A percentile compares a stretch with the other conserved stretches of the same genome.
Evolutionary conservation across 2,888 invertebrate species (phyloP).

Genomic region (Plagiodera versicolora): DNA sequence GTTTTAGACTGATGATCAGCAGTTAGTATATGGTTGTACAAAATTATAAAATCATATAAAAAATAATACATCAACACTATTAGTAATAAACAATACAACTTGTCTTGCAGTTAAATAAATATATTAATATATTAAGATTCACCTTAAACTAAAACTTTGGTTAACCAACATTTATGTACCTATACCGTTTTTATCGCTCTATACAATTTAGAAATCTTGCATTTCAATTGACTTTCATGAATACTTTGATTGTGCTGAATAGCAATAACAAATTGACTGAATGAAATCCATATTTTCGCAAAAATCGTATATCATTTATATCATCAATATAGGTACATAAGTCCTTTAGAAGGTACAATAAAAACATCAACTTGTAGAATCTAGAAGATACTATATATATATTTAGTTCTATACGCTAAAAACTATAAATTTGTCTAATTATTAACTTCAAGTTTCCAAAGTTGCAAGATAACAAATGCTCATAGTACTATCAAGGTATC

Average conservation of each 20-base stretch:
- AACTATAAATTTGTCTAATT: constrained; percentile 41
- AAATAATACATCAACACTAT: constrained; percentile 49
- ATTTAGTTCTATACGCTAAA: constrained; percentile 24
- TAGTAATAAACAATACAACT: constrained; percentile 44
- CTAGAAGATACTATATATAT: constrained; percentile 18
- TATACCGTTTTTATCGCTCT: constrained; percentile 29
- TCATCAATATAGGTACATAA: constrained; percentile 43
- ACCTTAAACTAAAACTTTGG: constrained; percentile 50
- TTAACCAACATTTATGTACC: constrained; percentile 49
- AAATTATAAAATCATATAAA: constrained; percentile 52
- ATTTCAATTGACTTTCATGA: constrained; percentile 22
- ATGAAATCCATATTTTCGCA: too few relatives aligned
- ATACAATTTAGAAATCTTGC: constrained; percentile 28
- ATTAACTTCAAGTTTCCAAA: constrained; percentile 44
- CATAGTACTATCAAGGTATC: constrained; percentile 39
- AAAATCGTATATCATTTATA: background rate
- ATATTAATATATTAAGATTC: constrained; percentile 45
- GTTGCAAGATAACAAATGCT: constrained; percentile 54
- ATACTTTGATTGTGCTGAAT: constrained; percentile 8
- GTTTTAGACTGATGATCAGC: constrained; percentile 40
- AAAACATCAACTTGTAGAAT: constrained; percentile 29
- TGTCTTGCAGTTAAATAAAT: constrained; percentile 43
- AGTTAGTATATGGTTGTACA: constrained; percentile 47
- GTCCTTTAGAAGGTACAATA: constrained; percentile 44
- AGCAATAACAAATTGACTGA: background rate